Evolutionary conservation across 1,140 invertebrate species (phyloP).

Genomic region (Anastrepha obliqua): DNA sequence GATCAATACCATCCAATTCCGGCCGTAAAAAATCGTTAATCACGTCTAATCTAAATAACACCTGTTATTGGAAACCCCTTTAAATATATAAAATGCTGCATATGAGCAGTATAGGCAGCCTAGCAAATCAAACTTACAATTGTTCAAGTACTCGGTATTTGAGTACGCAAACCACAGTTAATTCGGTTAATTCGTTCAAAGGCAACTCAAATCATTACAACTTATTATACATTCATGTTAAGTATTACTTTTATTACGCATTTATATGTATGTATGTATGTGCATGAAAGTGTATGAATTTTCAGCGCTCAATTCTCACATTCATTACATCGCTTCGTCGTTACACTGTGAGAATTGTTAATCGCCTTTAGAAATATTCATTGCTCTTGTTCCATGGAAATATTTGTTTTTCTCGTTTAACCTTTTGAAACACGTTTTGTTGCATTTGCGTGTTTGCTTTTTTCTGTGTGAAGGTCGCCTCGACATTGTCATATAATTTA

Average conservation of each 20-base stretch:
- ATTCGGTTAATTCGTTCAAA: not conserved
- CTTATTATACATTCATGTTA: not conserved
- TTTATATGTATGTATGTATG: not conserved
- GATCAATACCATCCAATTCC: too few relatives aligned
- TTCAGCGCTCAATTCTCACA: too few relatives aligned
- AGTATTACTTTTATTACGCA: not conserved
- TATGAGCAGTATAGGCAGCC: not conserved
- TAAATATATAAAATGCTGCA: too few relatives aligned
- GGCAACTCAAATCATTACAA: too few relatives aligned
- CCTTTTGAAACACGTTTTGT: slow-evolving; percentile 25
- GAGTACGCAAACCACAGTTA: slow-evolving; percentile 26
- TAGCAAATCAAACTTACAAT: slow-evolving; percentile 36
- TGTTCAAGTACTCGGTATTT: slow-evolving; percentile 6
- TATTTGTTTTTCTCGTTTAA: not conserved
- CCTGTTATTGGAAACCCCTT: too few relatives aligned
- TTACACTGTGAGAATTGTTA: slow-evolving; percentile 21
- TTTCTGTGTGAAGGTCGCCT: not conserved
- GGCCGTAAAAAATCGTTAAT: too few relatives aligned
- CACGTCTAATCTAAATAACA: too few relatives aligned
- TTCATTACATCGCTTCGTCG: not conserved
- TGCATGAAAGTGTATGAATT: too few relatives aligned
- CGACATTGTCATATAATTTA: slow-evolving; percentile 42
- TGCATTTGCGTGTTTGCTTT: not conserved
- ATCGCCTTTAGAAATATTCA: not conserved
- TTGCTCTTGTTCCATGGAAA: not conserved